These are phyloP conservation scores for Centropristis striata DNA, from an alignment of 2,113 vertebrate genomes.

Conservation along the genomic window DNA sequence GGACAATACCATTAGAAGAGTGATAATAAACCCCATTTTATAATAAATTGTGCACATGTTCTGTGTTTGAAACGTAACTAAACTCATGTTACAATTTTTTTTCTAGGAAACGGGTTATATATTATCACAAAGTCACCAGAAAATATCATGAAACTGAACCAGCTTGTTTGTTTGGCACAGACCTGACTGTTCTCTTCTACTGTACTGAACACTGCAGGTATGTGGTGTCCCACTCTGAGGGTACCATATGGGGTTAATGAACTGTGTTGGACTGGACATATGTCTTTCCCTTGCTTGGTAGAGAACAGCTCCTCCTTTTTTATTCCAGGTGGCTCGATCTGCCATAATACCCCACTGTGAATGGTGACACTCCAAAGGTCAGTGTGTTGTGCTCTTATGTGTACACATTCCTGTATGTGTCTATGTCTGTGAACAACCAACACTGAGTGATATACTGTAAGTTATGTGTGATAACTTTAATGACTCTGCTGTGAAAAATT, in stretches of 20 bases:
- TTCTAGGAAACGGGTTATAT: not conserved
- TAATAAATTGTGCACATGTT: not conserved
- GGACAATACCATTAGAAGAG: not conserved
- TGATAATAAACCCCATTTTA: not conserved
- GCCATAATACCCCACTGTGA: constrained; percentile 30
- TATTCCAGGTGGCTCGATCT: constrained; percentile 37
- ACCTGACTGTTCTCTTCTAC: constrained; percentile 10
- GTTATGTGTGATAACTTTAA: not conserved
- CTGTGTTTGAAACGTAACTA: not conserved
- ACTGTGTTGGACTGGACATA: constrained; percentile 65
- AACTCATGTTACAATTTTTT: not conserved
- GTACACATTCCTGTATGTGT: not conserved
- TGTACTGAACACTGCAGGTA: constrained; percentile 3
- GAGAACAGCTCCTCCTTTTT: constrained; percentile 19
- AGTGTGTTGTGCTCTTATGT: constrained; percentile 2
- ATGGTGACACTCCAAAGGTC: constrained; percentile 39
- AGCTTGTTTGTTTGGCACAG: constrained; percentile 44
- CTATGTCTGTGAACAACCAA: not conserved
- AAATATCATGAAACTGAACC: not conserved
- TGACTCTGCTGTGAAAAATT: not conserved
- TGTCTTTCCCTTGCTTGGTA: constrained; percentile 52
- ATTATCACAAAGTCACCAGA: not conserved
- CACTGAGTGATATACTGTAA: not conserved
- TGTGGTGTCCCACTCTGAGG: not conserved
- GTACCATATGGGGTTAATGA: constrained; percentile 75